These are phyloP conservation scores for Melipona bicolor DNA, from an alignment of 2,888 invertebrate genomes.

Conservation along the genomic window DNA sequence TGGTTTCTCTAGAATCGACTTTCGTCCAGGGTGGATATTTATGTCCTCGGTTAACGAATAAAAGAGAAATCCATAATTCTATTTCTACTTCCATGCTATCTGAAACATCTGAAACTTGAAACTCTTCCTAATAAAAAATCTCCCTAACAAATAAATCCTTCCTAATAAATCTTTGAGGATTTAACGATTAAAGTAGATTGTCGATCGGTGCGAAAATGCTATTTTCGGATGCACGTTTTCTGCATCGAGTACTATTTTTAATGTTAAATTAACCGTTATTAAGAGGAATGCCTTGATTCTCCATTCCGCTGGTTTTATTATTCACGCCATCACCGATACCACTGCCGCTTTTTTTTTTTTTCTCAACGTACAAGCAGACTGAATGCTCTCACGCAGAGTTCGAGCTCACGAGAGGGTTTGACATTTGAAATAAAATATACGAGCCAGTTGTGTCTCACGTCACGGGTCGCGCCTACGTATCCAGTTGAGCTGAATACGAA, in stretches of 20 bases:
- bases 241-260: slow-evolving; percentile 22
- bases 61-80: background rate
- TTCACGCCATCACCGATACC: slow-evolving; percentile 56
- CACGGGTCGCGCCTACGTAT: slow-evolving; percentile 73
- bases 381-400: slow-evolving; percentile 72
- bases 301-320: slow-evolving; percentile 43
- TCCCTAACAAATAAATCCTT: no score
- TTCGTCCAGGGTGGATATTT: slow-evolving; percentile 25
- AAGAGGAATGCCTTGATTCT: slow-evolving; percentile 33
- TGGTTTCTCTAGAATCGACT: slow-evolving; percentile 35
- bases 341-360: slow-evolving; percentile 37
- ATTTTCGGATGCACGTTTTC: background rate
- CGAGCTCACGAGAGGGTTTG: slow-evolving; percentile 67
- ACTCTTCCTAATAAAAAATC: background rate
- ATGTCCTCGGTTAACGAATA: background rate
- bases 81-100: background rate
- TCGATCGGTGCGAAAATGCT: background rate
- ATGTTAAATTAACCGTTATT: background rate
- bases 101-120: background rate
- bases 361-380: slow-evolving; percentile 31
- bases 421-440: slow-evolving; percentile 76
- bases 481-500: slow-evolving; percentile 44
- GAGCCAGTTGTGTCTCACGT: slow-evolving; percentile 76
- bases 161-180: no score
- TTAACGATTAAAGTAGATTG: background rate